Percentiles rank a stretch among this genome's conserved stretches.
phyloP scores from a whole-genome alignment of 2,888 invertebrate species.

The Ichneumoninae sp. region DNA sequence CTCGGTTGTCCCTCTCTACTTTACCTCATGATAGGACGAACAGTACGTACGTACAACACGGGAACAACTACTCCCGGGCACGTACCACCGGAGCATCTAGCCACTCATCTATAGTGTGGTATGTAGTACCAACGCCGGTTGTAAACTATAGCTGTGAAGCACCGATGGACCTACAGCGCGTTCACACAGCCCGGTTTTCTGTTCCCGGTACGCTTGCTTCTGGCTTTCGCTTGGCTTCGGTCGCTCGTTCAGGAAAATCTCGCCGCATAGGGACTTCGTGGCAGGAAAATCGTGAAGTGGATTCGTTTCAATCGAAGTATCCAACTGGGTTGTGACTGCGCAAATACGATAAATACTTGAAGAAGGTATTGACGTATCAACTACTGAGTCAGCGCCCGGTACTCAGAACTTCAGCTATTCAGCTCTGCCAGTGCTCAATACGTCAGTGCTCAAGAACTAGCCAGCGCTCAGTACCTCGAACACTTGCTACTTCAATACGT shows the following conservation, averaged over 20 bases:
- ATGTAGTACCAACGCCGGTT: conserved; percentile 35
- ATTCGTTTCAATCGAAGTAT: too few relatives aligned
- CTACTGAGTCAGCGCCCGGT: too few relatives aligned
- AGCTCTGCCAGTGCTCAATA: too few relatives aligned
- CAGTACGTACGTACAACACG: conserved; percentile 31
- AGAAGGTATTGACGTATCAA: too few relatives aligned
- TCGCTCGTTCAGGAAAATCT: neutral
- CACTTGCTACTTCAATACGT: too few relatives aligned
- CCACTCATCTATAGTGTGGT: conserved; percentile 11
- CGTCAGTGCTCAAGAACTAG: too few relatives aligned
- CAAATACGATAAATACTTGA: too few relatives aligned
- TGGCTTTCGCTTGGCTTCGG: conserved; percentile 6
- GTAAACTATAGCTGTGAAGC: conserved; percentile 42
- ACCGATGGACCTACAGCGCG: conserved; percentile 20
- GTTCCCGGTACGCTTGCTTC: neutral
- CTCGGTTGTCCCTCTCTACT: conserved; percentile 47
- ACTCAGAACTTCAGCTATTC: too few relatives aligned
- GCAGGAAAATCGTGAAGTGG: too few relatives aligned
- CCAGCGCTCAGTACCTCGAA: too few relatives aligned
- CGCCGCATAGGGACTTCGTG: neutral
- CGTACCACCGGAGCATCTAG: conserved; percentile 40
- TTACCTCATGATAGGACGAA: conserved; percentile 19
- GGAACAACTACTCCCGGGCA: conserved; percentile 36
- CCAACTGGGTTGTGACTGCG: too few relatives aligned
- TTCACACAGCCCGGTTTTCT: conserved; percentile 27